Evolutionary conservation across 2,113 vertebrate genomes (phyloP), one percentile per base, ranked within the genome.

Genomic region (Equus przewalskii): DNA sequence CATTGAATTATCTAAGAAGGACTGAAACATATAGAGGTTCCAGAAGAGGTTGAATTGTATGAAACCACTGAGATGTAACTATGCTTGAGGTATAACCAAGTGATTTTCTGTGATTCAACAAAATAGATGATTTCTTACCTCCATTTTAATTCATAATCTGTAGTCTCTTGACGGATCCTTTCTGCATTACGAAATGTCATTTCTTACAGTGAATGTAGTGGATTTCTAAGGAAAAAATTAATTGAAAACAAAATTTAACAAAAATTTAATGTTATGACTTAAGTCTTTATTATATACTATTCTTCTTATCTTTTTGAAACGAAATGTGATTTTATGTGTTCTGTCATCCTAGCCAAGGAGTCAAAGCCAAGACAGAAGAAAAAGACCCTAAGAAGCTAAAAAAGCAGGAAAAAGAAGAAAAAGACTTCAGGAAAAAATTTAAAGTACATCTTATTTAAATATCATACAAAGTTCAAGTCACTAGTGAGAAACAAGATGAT

Each of bases 361-460:
- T 82, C 60, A 98, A 97, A 90, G 0, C 0, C 16, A 99, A 83
- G 80, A 76, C 93, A 14, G 93, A 98, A 54, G 98, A 98, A 54
- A 98, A 98, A 90, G 99, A 99, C 65, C 90, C 56, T 22, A 99
- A 99, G 97, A 99, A 99, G 82, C 97, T 98, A 95, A 99, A 99
- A 97, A 99, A 98, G 96, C 98, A 99, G 26, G 99, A 99, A 97
- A 99, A 98, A 98, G 99, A 99, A 96, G 99, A 99, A 97, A 99
- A 99, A 98, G 99, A 99, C 3, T 99, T 99, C 97, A 99, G 99
- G 93, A 99, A 99, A 98, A 99, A 99, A 97, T 99, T 99, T 98
- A 99, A 99, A 98, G 99, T 99, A 97, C 94, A 98, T 96, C 88
- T 85, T 69, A 24, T 51, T 90, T 96, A 85, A 93, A 91, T 96